Conservation (phyloP, 2,113 vertebrate genomes). For the Epinephelus cyanopodus region DNA sequence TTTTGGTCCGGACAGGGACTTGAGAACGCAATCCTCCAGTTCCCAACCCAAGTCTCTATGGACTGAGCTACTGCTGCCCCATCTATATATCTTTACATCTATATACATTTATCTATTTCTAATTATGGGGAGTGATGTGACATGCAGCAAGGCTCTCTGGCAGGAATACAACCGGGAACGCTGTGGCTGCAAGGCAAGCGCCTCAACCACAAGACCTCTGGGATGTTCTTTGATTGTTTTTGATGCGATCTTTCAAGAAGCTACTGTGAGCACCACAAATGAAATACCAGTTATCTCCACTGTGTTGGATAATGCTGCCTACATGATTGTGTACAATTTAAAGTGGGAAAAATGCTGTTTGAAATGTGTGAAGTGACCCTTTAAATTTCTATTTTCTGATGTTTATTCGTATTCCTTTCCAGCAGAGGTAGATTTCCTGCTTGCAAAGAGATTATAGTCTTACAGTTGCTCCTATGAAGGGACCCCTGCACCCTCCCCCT, state of each 20-base stretch:
- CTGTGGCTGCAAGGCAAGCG: not conserved
- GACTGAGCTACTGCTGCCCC: no score
- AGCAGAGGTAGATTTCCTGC: not conserved
- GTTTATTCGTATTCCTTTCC: not conserved
- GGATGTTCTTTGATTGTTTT: not conserved
- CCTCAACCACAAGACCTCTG: not conserved
- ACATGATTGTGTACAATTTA: no score
- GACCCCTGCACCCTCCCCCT: conserved; percentile 11
- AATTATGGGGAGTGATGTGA: conserved; percentile 10
- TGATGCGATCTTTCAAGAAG: not conserved
- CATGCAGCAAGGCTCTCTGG: not conserved
- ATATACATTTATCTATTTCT: not conserved
- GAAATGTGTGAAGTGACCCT: conserved; percentile 4
- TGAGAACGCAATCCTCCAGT: no score
- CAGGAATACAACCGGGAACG: not conserved
- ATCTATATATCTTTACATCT: no score
- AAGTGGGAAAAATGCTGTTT: not conserved
- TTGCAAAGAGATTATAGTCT: not conserved
- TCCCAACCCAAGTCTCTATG: no score
- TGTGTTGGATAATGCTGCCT: not conserved
- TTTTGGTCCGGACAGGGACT: no score
- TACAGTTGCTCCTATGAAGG: not conserved
- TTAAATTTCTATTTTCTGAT: not conserved
- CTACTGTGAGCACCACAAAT: not conserved
- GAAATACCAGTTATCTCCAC: not conserved